These are phyloP conservation scores for Nothura maculosa DNA, from an alignment of 2,797 vertebrate species.

Conservation along the genomic window DNA sequence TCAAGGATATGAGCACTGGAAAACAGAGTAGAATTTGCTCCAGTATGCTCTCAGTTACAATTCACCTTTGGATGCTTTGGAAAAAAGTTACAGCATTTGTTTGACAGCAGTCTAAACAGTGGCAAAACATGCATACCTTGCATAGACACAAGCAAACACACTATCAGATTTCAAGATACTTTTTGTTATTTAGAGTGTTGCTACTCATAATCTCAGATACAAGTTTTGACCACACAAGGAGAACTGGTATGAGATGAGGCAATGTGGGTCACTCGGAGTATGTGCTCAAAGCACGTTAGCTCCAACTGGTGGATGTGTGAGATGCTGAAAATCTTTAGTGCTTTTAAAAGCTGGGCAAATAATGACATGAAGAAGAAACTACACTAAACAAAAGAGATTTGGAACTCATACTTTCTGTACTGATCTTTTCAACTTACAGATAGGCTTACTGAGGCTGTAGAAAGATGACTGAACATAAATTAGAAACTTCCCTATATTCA, in stretches of 20 bases:
- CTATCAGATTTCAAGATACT: background rate
- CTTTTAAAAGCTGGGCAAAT: background rate
- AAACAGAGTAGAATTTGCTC: background rate
- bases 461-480: background rate
- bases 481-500: background rate
- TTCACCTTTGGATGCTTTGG: background rate
- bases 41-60: background rate
- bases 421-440: background rate
- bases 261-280: background rate
- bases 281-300: background rate
- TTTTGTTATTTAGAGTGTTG: background rate
- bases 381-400: background rate
- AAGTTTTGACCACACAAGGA: background rate
- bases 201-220: background rate
- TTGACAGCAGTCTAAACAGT: too few relatives aligned
- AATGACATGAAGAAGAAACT: background rate
- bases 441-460: background rate
- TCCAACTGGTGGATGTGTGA: background rate
- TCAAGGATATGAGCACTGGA: background rate
- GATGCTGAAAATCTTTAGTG: background rate
- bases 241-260: background rate
- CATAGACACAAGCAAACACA: background rate
- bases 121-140: background rate
- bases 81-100: background rate
- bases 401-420: background rate